phyloP scores from a whole-genome alignment of 1,140 invertebrate genomes.

The Penaeus indicus region DNA sequence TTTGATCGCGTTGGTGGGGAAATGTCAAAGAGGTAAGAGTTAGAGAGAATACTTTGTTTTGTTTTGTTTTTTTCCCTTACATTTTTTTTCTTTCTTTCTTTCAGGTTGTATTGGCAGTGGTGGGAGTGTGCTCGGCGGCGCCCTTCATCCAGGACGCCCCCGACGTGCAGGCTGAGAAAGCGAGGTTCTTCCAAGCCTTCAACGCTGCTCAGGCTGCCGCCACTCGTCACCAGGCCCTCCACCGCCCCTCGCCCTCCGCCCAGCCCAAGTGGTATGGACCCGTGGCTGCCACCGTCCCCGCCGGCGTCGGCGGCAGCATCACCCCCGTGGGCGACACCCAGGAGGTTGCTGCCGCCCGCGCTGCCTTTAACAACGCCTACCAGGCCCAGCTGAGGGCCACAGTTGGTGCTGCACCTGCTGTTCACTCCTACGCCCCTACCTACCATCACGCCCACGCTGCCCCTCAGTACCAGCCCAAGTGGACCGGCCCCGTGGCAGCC shows the following conservation, averaged over 20 bases:
- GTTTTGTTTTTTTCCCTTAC: neutral
- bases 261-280: conserved; percentile 61
- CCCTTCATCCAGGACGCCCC: conserved; percentile 49
- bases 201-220: conserved; percentile 48
- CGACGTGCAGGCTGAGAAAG: conserved; percentile 48
- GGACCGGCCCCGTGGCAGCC: conserved; percentile 42
- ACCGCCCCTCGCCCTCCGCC: neutral
- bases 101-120: conserved; percentile 56
- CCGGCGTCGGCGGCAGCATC: conserved; percentile 56
- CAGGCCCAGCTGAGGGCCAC: conserved; percentile 23
- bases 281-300: conserved; percentile 61
- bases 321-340: conserved; percentile 53
- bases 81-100: neutral
- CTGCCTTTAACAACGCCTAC: conserved; percentile 54
- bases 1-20: no score
- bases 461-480: conserved; percentile 41
- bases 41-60: no score
- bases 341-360: conserved; percentile 56
- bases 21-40: no score
- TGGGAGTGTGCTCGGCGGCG: conserved; percentile 51
- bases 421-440: neutral
- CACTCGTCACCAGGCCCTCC: conserved; percentile 34
- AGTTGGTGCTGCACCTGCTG: neutral
- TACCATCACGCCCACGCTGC: neutral
- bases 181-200: conserved; percentile 49